Conservation (phyloP, 2,888 invertebrate species). For the Matsumyia berberina region DNA sequence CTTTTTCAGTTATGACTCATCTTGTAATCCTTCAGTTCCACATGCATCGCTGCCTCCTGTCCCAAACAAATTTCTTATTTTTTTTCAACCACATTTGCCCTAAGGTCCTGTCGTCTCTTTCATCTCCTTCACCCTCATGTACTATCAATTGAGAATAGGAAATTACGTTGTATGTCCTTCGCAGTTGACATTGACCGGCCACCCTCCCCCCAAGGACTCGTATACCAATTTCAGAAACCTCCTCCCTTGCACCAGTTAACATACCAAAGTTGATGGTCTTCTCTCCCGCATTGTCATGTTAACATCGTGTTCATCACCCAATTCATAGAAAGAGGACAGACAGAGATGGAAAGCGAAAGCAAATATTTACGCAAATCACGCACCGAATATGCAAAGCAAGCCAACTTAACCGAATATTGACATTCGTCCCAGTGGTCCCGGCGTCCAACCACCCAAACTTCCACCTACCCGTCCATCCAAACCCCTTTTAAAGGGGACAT, state of each 20-base stretch:
- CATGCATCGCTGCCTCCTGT: slow-evolving; percentile 20
- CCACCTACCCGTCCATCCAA: too few relatives aligned
- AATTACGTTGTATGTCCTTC: slow-evolving; percentile 15
- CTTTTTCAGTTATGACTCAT: slow-evolving; percentile 32
- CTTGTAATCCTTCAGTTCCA: slow-evolving; percentile 1
- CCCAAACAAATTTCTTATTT: slow-evolving; percentile 3
- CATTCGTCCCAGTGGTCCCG: slow-evolving; percentile 28
- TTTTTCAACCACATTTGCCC: neutral
- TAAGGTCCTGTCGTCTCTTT: neutral
- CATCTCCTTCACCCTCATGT: neutral
- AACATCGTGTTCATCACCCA: slow-evolving; percentile 65
- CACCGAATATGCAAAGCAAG: slow-evolving; percentile 70
- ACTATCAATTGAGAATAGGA: neutral
- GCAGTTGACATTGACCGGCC: slow-evolving; percentile 28
- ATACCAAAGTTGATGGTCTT: slow-evolving; percentile 50
- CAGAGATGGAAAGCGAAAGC: slow-evolving; percentile 34
- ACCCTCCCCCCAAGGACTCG: neutral
- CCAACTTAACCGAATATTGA: slow-evolving; percentile 40
- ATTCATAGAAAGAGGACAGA: slow-evolving; percentile 26
- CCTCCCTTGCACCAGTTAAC: slow-evolving; percentile 52
- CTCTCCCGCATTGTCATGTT: slow-evolving; percentile 68
- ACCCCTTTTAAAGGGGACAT: slow-evolving; percentile 8
- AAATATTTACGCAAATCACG: slow-evolving; percentile 73
- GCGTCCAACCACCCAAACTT: neutral
- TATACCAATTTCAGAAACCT: neutral